Percentiles rank a stretch among this genome's conserved stretches.
phyloP scores from a whole-genome alignment of 1,140 invertebrate species.

The Sycobia sp. region DNA sequence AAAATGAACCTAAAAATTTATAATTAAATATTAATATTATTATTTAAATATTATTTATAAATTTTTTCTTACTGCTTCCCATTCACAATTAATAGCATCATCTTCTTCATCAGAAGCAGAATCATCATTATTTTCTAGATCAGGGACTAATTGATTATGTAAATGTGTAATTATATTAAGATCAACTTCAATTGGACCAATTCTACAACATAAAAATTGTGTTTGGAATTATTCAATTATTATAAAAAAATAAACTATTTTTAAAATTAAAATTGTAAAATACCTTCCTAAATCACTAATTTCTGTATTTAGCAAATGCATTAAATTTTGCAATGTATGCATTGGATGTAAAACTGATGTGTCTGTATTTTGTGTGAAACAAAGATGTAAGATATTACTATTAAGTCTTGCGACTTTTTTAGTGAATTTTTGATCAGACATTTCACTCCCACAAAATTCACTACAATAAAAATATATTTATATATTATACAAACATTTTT shows the following conservation, averaged over 20 bases:
- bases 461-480: slow-evolving; percentile 58
- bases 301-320: slow-evolving; percentile 71
- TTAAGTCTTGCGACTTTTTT: slow-evolving; percentile 78
- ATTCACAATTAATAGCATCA: slow-evolving; percentile 68
- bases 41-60: no score
- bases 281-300: slow-evolving; percentile 74
- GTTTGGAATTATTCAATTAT: no score
- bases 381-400: slow-evolving; percentile 81
- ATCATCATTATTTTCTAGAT: slow-evolving; percentile 69
- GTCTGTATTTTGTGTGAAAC: slow-evolving; percentile 78
- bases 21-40: no score
- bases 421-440: slow-evolving; percentile 74
- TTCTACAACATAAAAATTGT: slow-evolving; percentile 49
- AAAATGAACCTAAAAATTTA: no score
- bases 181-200: slow-evolving; percentile 66
- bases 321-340: slow-evolving; percentile 76
- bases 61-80: slow-evolving; percentile 67
- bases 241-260: slow-evolving; percentile 12
- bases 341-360: slow-evolving; percentile 68
- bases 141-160: slow-evolving; percentile 66
- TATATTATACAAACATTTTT: slow-evolving; percentile 29
- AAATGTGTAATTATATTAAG: slow-evolving; percentile 62
- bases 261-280: not conserved
- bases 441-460: slow-evolving; percentile 75
- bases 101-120: slow-evolving; percentile 72